Percentiles rank a stretch among this genome's conserved stretches.
Evolutionary conservation across 2,888 invertebrate species (phyloP).

Genomic region (Apamea sordens): DNA sequence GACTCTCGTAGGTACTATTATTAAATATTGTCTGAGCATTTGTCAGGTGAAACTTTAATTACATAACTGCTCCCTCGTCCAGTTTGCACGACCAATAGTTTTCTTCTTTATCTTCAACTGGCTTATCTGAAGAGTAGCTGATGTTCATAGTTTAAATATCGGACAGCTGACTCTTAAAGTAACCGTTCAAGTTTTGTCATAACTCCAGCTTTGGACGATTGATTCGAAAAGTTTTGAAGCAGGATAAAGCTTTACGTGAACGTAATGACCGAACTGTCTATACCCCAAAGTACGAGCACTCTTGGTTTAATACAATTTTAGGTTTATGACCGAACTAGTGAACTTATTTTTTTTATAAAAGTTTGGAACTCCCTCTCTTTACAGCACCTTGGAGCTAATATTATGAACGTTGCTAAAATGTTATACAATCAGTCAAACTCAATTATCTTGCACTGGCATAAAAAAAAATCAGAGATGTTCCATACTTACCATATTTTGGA

Average conservation of each 20-base stretch:
- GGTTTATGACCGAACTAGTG: neutral
- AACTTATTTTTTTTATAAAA: neutral
- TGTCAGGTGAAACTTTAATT: neutral
- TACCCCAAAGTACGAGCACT: neutral
- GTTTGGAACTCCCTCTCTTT: neutral
- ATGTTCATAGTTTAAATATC: slow-evolving; percentile 10
- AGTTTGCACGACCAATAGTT: neutral
- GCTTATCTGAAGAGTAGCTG: neutral
- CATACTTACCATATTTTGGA: slow-evolving; percentile 19
- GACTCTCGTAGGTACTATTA: neutral
- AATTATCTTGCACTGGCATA: neutral
- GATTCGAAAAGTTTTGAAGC: slow-evolving; percentile 23
- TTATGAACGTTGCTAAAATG: neutral
- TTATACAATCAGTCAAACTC: no score
- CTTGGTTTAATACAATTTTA: neutral
- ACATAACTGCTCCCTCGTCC: slow-evolving; percentile 2
- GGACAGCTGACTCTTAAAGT: slow-evolving; percentile 34
- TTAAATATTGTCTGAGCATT: neutral
- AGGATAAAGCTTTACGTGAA: neutral
- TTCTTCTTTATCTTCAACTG: neutral
- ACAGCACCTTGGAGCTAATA: neutral
- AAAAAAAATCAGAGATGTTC: neutral
- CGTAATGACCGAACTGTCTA: neutral
- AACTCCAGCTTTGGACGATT: slow-evolving; percentile 3
- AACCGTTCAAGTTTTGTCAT: slow-evolving; percentile 1